Conservation (phyloP, 2,113 vertebrate genomes). For the Burhinus oedicnemus region DNA sequence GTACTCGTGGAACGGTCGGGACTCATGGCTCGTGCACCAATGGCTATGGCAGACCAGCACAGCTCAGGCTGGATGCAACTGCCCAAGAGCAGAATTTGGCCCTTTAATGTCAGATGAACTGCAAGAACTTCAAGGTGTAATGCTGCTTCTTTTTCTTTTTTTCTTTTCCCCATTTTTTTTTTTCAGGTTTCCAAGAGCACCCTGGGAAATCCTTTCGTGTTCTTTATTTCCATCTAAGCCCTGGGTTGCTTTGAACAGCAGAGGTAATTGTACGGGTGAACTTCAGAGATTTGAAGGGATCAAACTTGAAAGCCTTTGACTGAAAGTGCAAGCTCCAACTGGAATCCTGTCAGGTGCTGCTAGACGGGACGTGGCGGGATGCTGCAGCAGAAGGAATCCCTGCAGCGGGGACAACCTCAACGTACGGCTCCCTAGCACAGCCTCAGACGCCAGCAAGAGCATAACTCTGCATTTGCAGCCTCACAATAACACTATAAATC, state of each 20-base stretch:
- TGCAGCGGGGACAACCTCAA: neutral
- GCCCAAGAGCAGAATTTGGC: neutral
- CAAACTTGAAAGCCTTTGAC: constrained; percentile 67
- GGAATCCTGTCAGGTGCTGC: constrained; percentile 56
- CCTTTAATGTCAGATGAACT: neutral
- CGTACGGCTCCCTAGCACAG: neutral
- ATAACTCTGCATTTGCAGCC: neutral
- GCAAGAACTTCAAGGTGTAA: neutral
- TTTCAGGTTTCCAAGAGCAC: neutral
- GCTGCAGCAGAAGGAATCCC: neutral
- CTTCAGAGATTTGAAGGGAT: constrained; percentile 70
- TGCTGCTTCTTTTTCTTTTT: neutral
- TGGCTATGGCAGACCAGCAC: neutral
- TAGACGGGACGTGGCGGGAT: neutral
- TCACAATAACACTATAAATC: neutral
- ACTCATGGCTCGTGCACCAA: neutral
- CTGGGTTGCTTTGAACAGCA: constrained; percentile 62
- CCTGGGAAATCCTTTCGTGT: constrained; percentile 55
- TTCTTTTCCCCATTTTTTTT: neutral
- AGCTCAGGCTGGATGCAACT: neutral
- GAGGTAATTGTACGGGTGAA: constrained; percentile 59
- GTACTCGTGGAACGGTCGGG: accelerated
- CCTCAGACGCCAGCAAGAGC: neutral
- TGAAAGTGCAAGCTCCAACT: constrained; percentile 65
- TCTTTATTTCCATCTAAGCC: constrained; percentile 67